phyloP scores from a whole-genome alignment of 2,113 vertebrate species.

The Psittacus erithacus region DNA sequence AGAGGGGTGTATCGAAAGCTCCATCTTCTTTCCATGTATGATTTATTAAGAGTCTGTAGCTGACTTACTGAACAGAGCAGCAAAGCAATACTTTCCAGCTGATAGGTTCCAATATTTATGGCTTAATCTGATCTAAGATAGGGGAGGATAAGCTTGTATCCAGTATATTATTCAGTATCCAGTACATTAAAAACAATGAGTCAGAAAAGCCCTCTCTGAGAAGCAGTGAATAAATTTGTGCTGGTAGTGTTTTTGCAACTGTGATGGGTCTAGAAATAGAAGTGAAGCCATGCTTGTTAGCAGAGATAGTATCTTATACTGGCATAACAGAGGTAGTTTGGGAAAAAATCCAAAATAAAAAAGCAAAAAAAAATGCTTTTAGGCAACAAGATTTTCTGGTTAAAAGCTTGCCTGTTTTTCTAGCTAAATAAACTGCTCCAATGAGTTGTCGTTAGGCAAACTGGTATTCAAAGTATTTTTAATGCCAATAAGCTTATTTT shows the following conservation, averaged over 20 bases:
- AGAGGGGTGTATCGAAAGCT: background rate
- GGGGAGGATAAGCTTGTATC: background rate
- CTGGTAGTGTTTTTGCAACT: conserved; percentile 14
- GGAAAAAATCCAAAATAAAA: background rate
- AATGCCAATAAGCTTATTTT: background rate
- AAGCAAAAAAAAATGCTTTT: background rate
- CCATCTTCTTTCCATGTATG: background rate
- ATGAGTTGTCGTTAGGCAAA: background rate
- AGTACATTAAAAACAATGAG: conserved; percentile 21
- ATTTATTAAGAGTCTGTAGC: background rate
- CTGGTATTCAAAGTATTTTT: background rate
- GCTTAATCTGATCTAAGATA: conserved; percentile 26
- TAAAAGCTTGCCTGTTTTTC: background rate
- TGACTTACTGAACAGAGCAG: background rate
- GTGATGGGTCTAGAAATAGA: conserved; percentile 28
- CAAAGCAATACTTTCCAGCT: background rate
- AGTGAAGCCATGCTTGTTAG: background rate
- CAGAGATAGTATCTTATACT: background rate
- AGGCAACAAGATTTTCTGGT: background rate
- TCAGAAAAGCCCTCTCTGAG: background rate
- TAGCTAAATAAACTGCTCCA: background rate
- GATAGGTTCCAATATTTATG: background rate
- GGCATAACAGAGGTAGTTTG: background rate
- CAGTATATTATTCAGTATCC: background rate
- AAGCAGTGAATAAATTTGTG: conserved; percentile 43